Conservation (phyloP, 2,113 vertebrate species). For the Bambusicola thoracicus region DNA sequence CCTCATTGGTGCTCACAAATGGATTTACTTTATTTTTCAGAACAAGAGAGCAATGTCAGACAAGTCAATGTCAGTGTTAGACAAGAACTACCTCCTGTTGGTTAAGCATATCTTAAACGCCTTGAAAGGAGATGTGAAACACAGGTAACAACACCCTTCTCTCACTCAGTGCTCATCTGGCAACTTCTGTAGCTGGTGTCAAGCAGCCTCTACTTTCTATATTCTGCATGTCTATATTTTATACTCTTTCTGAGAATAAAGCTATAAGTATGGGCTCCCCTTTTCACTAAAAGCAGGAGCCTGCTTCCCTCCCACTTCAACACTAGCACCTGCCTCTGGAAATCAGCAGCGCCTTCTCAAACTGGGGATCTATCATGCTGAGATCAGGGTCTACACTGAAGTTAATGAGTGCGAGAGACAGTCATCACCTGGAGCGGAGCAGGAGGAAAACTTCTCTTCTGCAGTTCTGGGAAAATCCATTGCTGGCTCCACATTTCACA, state of each 20-base stretch:
- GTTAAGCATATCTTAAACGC: neutral
- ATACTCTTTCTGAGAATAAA: neutral
- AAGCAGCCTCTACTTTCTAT: neutral
- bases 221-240: neutral
- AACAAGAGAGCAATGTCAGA: neutral
- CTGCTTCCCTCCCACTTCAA: neutral
- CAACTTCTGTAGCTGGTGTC: neutral
- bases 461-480: neutral
- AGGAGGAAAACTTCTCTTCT: neutral
- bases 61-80: neutral
- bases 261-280: neutral
- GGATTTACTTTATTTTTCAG: neutral
- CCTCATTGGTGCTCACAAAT: neutral
- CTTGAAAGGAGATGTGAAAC: neutral
- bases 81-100: neutral
- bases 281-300: neutral
- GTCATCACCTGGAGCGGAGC: neutral
- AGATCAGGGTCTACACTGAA: neutral
- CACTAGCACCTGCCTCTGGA: neutral
- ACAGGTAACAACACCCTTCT: neutral
- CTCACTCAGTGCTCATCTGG: neutral
- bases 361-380: neutral
- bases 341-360: neutral
- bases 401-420: neutral
- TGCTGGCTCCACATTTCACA: neutral